Evolutionary conservation across 2,888 invertebrate species (phyloP), one percentile per base, ranked within the genome.

Genomic region (Cotesia congregata): DNA sequence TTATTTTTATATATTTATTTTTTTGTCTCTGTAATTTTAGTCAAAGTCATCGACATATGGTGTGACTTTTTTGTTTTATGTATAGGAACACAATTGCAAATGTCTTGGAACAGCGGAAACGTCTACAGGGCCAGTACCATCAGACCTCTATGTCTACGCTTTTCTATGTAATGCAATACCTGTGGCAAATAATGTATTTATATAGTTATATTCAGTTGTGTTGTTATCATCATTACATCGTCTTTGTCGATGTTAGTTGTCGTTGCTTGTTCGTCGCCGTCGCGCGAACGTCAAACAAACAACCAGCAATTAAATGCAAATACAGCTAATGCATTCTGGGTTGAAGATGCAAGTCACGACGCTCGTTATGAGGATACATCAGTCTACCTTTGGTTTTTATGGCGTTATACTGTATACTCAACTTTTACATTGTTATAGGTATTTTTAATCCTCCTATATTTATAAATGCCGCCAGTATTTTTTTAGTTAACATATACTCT

Each of bases 231-330:
- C 50, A 50, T 50, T 50, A 50, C 50, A 50, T 50, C 50, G 7
- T 50, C 50, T 50, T 50, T 50, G 50, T 50, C 50, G 50, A 9
- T 50, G 50, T 50, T 50, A 50, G 50, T 50, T 50, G 50, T 50
- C 9, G 50, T 50, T 50, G 50, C 9, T 50, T 64, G 75, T 64
- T 72, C 41, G 60, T 77, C 41, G 62, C 74, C 77, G 77, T 70
- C 79, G 79, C 78, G 77, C 77, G 80, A 78, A 80, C 79, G 79
- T 88, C 88, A 86, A 87, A 88, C 88, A 88, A 88, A 88, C 88
- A 88, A 88, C 88, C 87, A 87, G 85, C 87, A 88, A 88, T 88
- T 88, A 88, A 87, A 88, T 88, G 88, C 88, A 88, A 88, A 88
- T 88, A 88, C 83, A 85, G 86, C 88, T 88, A 88, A 88, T 88